Evolutionary conservation across 1,140 invertebrate species (phyloP), one percentile per base, ranked within the genome.

Genomic region (Melanaphis sacchari): DNA sequence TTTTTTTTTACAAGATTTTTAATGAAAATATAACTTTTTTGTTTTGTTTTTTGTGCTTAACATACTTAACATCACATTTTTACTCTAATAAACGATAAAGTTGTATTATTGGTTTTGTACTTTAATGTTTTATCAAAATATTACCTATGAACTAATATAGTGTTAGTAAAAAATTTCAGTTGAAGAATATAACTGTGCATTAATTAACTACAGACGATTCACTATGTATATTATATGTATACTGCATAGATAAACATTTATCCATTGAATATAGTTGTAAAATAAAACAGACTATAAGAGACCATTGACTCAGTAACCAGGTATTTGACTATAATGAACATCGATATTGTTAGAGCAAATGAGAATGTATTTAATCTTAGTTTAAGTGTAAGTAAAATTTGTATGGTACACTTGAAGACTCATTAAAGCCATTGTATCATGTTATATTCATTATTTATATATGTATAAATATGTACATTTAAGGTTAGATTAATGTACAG

Each of bases 21-120:
- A 85, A 4, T 54, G 31, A 43, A 92, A 15, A 52, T 11, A 24
- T 38, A 36, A 52, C 18, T 89, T 49, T 46, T 49, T 88, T 89
- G 22, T 89, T 89, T 89, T 89, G 31, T 38, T 38, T 91, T 84
- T 84, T 92, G 76, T 93, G 91, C 41, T 93, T 85, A 92, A 93
- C 81, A 84, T 46, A 93, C 46, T n/a, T 54, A 93, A 93, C 91
- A 93, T 93, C 91, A 93, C 91, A 85, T 93, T 93, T 84, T 85
- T 85, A 92, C 41, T 85, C 46, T 81, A 93, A 84, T 93, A 93
- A 93, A 93, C 81, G 26, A 84, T 85, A 93, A 40, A 38, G 91
- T 93, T 93, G 91, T 93, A 46, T 38, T 93, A 85, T 52, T 92
- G 15, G 15, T 90, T 41, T 90, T 90, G 54, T 90, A 43, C n/a